A percentile compares a stretch with the other conserved stretches of the same genome.
Conservation (phyloP, 2,113 vertebrate genomes). For the Seriola quinqueradiata region DNA sequence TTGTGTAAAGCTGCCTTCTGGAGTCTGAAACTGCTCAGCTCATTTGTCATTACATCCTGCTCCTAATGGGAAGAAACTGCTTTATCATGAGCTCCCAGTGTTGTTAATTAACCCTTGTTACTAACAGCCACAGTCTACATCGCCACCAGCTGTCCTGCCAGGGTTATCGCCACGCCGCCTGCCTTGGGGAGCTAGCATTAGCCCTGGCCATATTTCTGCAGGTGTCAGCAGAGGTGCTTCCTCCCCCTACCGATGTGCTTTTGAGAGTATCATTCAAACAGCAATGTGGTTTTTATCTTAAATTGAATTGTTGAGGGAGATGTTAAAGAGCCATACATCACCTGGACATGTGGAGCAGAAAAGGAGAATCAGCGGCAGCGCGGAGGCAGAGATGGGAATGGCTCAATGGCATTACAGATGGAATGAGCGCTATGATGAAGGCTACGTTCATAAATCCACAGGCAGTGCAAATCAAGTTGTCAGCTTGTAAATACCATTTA, state of each 20-base stretch:
- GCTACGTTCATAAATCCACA: conserved; percentile 72
- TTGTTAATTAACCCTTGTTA: conserved; percentile 80
- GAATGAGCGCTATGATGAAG: conserved; percentile 53
- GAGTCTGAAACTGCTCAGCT: conserved; percentile 33
- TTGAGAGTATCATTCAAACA: conserved; percentile 69
- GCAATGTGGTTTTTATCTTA: conserved; percentile 74
- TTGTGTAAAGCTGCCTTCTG: conserved; percentile 44
- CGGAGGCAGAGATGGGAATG: conserved; percentile 48
- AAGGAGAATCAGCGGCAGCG: conserved; percentile 56
- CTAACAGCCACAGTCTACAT: conserved; percentile 58
- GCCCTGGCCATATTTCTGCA: conserved; percentile 69
- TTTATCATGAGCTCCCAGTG: conserved; percentile 53
- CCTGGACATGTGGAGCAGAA: conserved; percentile 58
- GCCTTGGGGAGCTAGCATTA: conserved; percentile 31
- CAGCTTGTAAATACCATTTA: conserved; percentile 71
- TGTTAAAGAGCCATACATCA: conserved; percentile 81
- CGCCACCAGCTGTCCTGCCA: conserved; percentile 5
- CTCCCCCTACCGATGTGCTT: conserved; percentile 52
- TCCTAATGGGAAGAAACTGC: conserved; percentile 67
- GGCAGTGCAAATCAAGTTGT: conserved; percentile 74
- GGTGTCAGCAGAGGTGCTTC: conserved; percentile 75
- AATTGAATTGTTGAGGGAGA: conserved; percentile 83
- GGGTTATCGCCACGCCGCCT: conserved; percentile 53
- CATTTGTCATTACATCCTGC: conserved; percentile 76
- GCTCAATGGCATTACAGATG: conserved; percentile 51